Evolutionary conservation across 2,113 vertebrate species (phyloP), one percentile per base, ranked within the genome.

Genomic region (Ranitomeya imitator): DNA sequence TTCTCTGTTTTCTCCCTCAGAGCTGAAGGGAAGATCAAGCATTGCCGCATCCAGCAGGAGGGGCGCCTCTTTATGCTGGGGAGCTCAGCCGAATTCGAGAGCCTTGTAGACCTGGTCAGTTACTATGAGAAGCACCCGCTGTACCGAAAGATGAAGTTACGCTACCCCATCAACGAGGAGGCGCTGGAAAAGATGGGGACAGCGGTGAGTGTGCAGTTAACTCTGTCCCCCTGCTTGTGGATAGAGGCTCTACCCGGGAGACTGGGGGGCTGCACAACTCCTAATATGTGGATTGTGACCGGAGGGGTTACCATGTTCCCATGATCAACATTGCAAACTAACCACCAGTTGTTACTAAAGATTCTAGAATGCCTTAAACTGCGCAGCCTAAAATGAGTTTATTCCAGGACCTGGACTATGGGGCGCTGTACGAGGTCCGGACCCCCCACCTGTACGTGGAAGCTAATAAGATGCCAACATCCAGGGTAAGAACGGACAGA

Each of bases 81-180:
- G 81, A 97, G 96, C 85, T 97, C 96, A 0, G 96, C 96, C 0
- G 96, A 97, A 92, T 97, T 97, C 0, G 96, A 97, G 93, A 96
- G 96, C 90, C 94, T 97, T 0, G 94, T 97, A 61, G 96, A 97
- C 89, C 94, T 97, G 6, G 96, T 97, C 86, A 95, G 92, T 91
- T 96, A 97, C 93, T 97, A 97, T 0, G 96, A 96, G 93, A 97
- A 96, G 89, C 96, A 97, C 89, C 96, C 96, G 0, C 93, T 97
- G 0, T 97, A 97, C 91, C 96, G 96, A 86, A 97, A 97, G 93
- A 97, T 97, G 96, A 96, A 93, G 89, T 93, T 97, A 23, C 95
- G 96, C 19, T 97, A 97, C 90, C 96, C 96, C 77, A 97, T 97
- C 93, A 97, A 97, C 0, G 96, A 97, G 91, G 96, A 97, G 92